phyloP scores from a whole-genome alignment of 2,113 vertebrate species.

The Burhinus bistriatus region DNA sequence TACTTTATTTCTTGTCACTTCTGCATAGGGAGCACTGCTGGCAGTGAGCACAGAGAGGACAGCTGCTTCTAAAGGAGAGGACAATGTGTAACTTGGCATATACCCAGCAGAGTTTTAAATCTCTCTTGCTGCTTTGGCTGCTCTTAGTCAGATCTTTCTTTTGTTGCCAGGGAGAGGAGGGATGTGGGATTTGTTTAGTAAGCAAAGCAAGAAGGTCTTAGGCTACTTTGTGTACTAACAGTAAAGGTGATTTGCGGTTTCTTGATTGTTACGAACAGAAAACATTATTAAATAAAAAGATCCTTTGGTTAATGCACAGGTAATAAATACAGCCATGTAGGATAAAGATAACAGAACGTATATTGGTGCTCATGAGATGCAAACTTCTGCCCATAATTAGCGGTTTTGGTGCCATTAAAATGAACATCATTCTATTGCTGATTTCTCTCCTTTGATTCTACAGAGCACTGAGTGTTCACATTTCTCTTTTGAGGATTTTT shows the following conservation, averaged over 20 bases:
- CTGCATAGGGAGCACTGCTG: not conserved
- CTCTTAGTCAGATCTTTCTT: not conserved
- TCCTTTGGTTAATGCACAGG: not conserved
- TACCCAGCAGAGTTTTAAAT: not conserved
- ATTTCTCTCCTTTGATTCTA: not conserved
- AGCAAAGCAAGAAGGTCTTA: not conserved
- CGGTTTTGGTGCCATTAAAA: not conserved
- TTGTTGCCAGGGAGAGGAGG: not conserved
- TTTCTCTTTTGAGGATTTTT: not conserved
- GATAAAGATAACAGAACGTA: not conserved
- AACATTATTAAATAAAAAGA: not conserved
- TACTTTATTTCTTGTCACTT: not conserved
- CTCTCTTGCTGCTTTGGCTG: not conserved
- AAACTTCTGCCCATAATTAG: not conserved
- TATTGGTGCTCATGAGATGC: not conserved
- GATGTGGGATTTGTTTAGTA: not conserved
- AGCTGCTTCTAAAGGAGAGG: not conserved
- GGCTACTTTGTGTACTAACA: not conserved
- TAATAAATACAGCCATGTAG: not conserved
- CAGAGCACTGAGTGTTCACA: not conserved
- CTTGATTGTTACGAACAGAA: not conserved
- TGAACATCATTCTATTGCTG: not conserved
- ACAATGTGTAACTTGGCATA: not conserved
- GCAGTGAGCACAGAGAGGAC: not conserved
- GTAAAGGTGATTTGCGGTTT: not conserved